phyloP scores from a whole-genome alignment of 2,888 invertebrate genomes.

The Philonicus albiceps region DNA sequence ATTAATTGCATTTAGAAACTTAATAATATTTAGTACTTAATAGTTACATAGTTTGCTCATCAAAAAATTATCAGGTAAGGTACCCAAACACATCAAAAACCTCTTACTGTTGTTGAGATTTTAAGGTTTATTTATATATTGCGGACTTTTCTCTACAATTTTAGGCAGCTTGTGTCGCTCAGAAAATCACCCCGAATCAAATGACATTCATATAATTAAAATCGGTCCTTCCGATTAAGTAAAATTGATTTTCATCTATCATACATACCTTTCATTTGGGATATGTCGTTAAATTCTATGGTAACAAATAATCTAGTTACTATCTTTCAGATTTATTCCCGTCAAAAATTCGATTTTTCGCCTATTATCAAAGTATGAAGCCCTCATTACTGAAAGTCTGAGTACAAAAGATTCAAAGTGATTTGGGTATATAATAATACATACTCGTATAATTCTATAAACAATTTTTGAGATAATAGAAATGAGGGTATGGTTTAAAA shows the following conservation, averaged over 20 bases:
- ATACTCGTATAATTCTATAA: not conserved
- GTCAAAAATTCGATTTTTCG: no score
- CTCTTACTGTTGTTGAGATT: not conserved
- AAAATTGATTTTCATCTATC: not conserved
- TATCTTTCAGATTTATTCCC: no score
- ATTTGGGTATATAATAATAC: not conserved
- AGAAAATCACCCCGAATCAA: not conserved
- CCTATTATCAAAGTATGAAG: no score
- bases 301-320: not conserved
- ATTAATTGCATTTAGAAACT: no score
- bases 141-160: no score
- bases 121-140: not conserved
- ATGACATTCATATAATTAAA: not conserved
- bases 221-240: not conserved
- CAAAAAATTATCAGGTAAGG: no score
- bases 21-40: no score
- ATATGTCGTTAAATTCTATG: not conserved
- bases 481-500: not conserved
- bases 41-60: no score
- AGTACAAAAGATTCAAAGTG: not conserved
- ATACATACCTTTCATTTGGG: no score
- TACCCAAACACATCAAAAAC: no score
- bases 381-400: no score
- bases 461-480: not conserved
- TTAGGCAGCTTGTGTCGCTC: not conserved